These are phyloP conservation scores for Caenorhabditis auriculariae DNA, from an alignment of 2,888 invertebrate species.

Conservation along the genomic window DNA sequence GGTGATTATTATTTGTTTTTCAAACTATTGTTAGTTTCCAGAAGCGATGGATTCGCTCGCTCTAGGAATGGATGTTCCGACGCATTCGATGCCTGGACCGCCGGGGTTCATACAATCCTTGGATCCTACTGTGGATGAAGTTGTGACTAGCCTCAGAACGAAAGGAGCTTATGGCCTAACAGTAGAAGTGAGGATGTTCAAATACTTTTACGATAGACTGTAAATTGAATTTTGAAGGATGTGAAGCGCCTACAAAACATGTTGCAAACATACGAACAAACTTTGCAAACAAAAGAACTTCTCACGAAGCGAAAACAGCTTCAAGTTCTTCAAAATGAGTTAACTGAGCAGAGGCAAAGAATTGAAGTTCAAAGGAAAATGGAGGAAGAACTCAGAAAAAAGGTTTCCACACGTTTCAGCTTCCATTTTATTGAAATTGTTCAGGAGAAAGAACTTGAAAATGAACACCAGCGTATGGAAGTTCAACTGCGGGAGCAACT, in stretches of 20 bases:
- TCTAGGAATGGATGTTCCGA: constrained; percentile 10
- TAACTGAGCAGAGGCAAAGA: constrained; percentile 38
- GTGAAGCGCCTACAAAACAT: constrained; percentile 40
- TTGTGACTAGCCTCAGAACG: constrained; percentile 32
- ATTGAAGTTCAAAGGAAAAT: constrained; percentile 37
- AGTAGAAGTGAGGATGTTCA: constrained; percentile 20
- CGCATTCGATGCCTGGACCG: constrained; percentile 13
- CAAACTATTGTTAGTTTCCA: not conserved
- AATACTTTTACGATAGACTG: not conserved
- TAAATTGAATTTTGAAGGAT: constrained; percentile 25
- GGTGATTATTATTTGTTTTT: constrained; percentile 8
- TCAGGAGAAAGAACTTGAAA: constrained; percentile 38
- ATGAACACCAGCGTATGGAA: constrained; percentile 34
- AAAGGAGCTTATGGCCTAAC: constrained; percentile 27
- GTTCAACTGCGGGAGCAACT: constrained; percentile 36
- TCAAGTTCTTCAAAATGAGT: constrained; percentile 40
- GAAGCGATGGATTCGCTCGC: not conserved
- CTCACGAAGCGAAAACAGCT: constrained; percentile 36
- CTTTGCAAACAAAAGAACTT: constrained; percentile 46
- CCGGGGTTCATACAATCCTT: constrained; percentile 33
- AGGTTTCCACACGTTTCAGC: constrained; percentile 9
- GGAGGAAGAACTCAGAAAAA: constrained; percentile 36
- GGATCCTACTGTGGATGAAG: constrained; percentile 38
- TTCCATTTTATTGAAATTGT: not conserved
- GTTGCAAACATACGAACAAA: constrained; percentile 42